Conservation (phyloP, 2,888 invertebrate species). For the Amphipoea oculea region DNA sequence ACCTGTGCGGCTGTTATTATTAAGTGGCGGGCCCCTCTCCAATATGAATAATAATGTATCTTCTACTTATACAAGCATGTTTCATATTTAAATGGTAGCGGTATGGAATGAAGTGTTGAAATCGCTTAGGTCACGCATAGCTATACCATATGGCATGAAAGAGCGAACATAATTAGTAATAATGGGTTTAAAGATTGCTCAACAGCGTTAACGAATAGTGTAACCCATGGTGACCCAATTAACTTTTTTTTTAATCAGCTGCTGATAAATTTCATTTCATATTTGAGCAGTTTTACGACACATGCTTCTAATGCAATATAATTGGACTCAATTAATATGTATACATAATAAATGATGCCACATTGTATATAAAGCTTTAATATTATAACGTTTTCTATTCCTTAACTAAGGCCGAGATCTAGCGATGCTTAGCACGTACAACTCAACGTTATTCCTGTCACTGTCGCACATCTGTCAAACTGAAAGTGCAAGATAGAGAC, state of each 20-base stretch:
- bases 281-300: constrained; percentile 1
- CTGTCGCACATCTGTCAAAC: background rate
- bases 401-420: background rate
- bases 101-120: constrained; percentile 46
- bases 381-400: background rate
- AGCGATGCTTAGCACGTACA: too few species aligned
- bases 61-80: constrained; percentile 4
- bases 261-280: constrained; percentile 26
- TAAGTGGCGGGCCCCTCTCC: too few species aligned
- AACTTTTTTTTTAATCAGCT: constrained; percentile 31
- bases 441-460: background rate
- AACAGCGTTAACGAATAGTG: constrained; percentile 56
- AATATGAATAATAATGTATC: too few species aligned
- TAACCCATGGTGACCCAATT: constrained; percentile 56
- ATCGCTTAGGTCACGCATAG: constrained; percentile 54
- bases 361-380: background rate
- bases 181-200: constrained; percentile 57
- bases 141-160: constrained; percentile 58
- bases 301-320: background rate
- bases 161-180: constrained; percentile 59
- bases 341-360: background rate
- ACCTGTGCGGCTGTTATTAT: too few species aligned
- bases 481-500: background rate
- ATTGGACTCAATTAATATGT: background rate
- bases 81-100: constrained; percentile 26